Conservation (phyloP, 2,888 invertebrate species). For the Pyrrhosoma nymphula region DNA sequence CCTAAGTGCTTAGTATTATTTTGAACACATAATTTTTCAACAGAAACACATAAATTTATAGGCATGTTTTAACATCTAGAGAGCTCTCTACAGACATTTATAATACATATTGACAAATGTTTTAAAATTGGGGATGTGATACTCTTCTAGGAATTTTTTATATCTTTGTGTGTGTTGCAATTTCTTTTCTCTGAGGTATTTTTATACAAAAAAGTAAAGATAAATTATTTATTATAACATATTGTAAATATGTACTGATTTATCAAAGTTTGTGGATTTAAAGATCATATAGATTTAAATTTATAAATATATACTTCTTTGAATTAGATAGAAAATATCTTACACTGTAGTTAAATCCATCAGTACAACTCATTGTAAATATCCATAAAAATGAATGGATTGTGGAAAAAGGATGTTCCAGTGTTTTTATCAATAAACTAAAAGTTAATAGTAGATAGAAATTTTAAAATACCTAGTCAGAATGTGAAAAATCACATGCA, state of each 20-base stretch:
- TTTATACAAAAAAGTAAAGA: constrained; percentile 37
- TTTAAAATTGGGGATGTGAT: constrained; percentile 46
- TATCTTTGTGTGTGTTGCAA: not conserved
- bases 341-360: not conserved
- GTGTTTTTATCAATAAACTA: not conserved
- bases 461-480: not conserved
- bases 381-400: not conserved
- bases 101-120: not conserved
- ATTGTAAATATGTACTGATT: constrained; percentile 10
- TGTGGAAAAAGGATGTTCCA: not conserved
- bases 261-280: not conserved
- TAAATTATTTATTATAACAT: constrained; percentile 49
- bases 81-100: not conserved
- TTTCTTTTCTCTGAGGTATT: constrained; percentile 39
- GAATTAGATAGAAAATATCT: not conserved
- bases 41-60: not conserved
- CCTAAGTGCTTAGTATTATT: not conserved
- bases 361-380: not conserved
- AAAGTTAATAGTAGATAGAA: not conserved
- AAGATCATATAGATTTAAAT: not conserved
- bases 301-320: not conserved
- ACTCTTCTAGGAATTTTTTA: constrained; percentile 13
- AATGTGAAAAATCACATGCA: not conserved
- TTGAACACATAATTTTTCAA: not conserved
- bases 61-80: too few species aligned